A percentile compares a stretch with the other conserved stretches of the same genome.
These are phyloP conservation scores for Harpagoxenus sublaevis DNA, from an alignment of 2,888 invertebrate genomes.

Conservation along the genomic window DNA sequence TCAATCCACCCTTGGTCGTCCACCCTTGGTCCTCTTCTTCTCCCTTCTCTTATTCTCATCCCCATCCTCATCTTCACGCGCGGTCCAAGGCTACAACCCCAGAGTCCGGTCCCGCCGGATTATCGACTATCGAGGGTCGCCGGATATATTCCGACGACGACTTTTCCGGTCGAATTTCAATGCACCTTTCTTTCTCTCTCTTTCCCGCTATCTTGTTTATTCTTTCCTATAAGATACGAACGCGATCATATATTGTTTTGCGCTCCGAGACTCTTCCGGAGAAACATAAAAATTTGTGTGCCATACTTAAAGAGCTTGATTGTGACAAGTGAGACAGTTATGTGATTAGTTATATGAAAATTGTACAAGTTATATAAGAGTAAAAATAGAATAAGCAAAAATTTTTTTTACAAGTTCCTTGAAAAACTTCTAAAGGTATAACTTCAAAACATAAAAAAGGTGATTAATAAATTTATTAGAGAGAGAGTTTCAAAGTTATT, in stretches of 20 bases:
- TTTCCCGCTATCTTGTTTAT: background rate
- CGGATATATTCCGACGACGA: conserved; percentile 68
- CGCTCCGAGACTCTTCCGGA: background rate
- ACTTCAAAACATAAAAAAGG: no score
- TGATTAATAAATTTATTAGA: no score
- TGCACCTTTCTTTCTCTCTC: conserved; percentile 32
- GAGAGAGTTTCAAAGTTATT: no score
- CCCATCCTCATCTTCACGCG: conserved; percentile 65
- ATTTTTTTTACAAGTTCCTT: no score
- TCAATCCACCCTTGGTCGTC: conserved; percentile 80
- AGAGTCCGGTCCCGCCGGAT: conserved; percentile 73
- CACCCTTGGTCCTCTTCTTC: conserved; percentile 68
- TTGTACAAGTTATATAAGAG: background rate
- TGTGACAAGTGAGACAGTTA: background rate
- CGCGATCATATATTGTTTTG: background rate
- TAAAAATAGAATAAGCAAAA: background rate
- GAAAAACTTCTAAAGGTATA: no score
- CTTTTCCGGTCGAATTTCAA: conserved; percentile 72
- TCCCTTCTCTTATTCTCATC: conserved; percentile 44
- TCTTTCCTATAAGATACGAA: background rate
- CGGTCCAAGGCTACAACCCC: conserved; percentile 62
- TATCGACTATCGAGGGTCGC: conserved; percentile 77
- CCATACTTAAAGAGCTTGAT: background rate
- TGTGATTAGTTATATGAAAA: background rate
- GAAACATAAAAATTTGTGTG: background rate